phyloP scores from a whole-genome alignment of 2,797 vertebrate species.

The Argentina silus region DNA sequence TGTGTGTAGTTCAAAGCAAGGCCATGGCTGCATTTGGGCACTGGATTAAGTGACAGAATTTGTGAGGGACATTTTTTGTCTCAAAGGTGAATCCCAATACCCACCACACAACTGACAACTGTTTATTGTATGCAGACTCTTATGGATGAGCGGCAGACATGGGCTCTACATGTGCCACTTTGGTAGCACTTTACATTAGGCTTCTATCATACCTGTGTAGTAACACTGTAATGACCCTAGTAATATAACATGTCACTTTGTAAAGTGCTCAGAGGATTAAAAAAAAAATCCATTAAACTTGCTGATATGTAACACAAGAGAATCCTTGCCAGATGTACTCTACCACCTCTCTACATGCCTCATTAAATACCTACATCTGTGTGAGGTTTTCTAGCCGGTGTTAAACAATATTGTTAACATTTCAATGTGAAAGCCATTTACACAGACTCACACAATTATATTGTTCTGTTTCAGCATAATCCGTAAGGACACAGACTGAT shows the following conservation, averaged over 20 bases:
- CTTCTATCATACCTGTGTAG: background rate
- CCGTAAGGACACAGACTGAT: conserved; percentile 77
- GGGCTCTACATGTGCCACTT: background rate
- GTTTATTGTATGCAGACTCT: background rate
- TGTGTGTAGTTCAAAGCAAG: conserved; percentile 60
- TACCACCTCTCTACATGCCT: conserved; percentile 71
- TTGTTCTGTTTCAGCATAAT: conserved; percentile 75
- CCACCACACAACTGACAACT: background rate
- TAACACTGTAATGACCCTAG: background rate
- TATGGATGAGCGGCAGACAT: background rate
- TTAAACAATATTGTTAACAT: conserved; percentile 82
- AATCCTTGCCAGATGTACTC: conserved; percentile 69
- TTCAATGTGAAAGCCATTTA: conserved; percentile 80
- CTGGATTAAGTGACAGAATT: conserved; percentile 71
- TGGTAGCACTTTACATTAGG: background rate
- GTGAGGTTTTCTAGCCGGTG: conserved; percentile 66
- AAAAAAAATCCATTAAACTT: conserved; percentile 62
- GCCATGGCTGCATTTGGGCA: conserved; percentile 51
- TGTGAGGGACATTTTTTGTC: conserved; percentile 51
- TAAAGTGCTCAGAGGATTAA: conserved; percentile 75
- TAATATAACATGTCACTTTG: conserved; percentile 73
- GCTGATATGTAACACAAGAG: conserved; percentile 44
- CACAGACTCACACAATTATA: conserved; percentile 76
- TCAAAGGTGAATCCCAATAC: background rate
- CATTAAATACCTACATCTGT: conserved; percentile 77